phyloP scores from a whole-genome alignment of 2,797 vertebrate species.

The Myotis vivesi region DNA sequence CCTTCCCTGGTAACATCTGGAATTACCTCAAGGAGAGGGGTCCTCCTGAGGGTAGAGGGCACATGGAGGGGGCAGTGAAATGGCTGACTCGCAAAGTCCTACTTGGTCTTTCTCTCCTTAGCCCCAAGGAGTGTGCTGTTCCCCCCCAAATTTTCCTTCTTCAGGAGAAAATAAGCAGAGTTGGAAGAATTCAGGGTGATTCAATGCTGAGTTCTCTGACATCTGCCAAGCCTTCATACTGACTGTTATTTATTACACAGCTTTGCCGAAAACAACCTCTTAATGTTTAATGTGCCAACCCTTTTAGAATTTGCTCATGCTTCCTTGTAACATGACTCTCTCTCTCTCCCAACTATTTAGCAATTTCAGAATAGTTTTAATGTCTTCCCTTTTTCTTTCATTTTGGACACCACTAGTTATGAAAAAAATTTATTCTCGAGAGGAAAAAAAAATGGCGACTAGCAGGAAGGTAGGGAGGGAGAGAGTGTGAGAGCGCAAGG shows the following conservation, averaged over 20 bases:
- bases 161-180: not conserved
- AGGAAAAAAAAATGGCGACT: no score
- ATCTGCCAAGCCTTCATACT: not conserved
- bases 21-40: not conserved
- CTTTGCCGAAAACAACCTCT: slow-evolving; percentile 28
- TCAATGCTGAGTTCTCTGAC: not conserved
- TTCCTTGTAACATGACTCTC: not conserved
- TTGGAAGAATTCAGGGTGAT: not conserved
- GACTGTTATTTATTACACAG: slow-evolving; percentile 32
- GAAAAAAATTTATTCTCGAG: not conserved
- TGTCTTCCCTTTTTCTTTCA: slow-evolving; percentile 27
- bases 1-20: not conserved
- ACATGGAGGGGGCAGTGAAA: not conserved
- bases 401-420: slow-evolving; percentile 39
- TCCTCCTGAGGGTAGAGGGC: not conserved
- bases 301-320: slow-evolving; percentile 13
- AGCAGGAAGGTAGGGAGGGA: no score
- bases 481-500: no score
- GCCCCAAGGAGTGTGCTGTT: not conserved
- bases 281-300: not conserved
- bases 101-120: not conserved
- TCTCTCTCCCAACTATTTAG: not conserved
- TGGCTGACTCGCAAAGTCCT: not conserved
- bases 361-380: not conserved
- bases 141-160: not conserved